phyloP scores from a whole-genome alignment of 53 echinoderm and acorn worm species.

The Stichopus horrens region DNA sequence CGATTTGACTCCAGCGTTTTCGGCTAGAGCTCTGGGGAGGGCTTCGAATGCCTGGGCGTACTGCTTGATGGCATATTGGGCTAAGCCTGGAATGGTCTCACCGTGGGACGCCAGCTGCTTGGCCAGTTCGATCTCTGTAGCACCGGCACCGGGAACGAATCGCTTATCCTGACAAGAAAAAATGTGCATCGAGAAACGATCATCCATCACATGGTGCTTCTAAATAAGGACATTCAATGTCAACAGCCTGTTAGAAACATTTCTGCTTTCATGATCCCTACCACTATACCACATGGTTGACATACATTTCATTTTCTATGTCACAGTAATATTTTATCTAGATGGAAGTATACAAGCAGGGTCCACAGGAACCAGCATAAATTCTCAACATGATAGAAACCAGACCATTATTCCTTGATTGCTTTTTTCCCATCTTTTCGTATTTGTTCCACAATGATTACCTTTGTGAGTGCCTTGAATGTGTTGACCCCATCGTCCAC shows the following conservation, averaged over 20 bases:
- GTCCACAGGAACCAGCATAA: no score
- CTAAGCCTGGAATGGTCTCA: slow-evolving; percentile 92
- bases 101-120: slow-evolving; percentile 82
- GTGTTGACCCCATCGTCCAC: slow-evolving; percentile 99
- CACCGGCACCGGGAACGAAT: slow-evolving; percentile 86
- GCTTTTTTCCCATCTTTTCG: no score
- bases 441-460: background rate
- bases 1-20: slow-evolving; percentile 93
- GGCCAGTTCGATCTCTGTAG: slow-evolving; percentile 90
- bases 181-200: background rate
- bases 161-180: slow-evolving; percentile 66
- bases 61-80: slow-evolving; percentile 96
- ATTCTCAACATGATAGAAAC: no score
- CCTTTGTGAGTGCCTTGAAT: slow-evolving; percentile 90
- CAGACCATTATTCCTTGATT: no score
- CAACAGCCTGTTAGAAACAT: no score
- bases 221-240: no score
- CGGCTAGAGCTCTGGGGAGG: slow-evolving; percentile 84
- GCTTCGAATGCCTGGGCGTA: slow-evolving; percentile 89
- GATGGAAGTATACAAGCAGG: no score
- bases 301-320: no score
- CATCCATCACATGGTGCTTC: no score
- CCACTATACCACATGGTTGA: no score
- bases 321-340: no score
- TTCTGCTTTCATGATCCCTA: no score